A percentile compares a stretch with the other conserved stretches of the same genome.
Conservation (phyloP, 2,113 vertebrate species). For the Regulus satrapa region DNA sequence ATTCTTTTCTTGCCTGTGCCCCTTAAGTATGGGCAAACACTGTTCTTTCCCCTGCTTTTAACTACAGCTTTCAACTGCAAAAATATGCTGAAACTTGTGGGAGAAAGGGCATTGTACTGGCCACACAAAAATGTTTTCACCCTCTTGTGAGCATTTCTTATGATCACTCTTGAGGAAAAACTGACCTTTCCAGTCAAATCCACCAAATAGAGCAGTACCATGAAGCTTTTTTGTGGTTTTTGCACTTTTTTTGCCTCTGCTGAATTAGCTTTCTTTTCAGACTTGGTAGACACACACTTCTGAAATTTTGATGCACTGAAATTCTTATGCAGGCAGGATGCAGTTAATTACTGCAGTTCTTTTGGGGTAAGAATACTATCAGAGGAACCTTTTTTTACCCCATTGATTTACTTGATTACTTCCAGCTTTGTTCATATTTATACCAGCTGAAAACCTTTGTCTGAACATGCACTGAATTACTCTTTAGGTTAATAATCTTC, state of each 20-base stretch:
- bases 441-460: background rate
- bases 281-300: background rate
- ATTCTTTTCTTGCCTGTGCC: background rate
- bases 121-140: background rate
- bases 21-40: background rate
- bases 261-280: background rate
- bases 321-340: background rate
- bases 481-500: background rate
- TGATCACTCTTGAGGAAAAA: background rate
- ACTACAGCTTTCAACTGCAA: background rate
- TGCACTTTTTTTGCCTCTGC: background rate
- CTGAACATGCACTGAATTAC: background rate
- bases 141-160: constrained; percentile 5
- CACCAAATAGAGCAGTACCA: background rate
- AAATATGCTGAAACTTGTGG: background rate
- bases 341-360: background rate
- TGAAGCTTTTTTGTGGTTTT: background rate
- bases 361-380: background rate
- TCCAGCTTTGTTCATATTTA: background rate
- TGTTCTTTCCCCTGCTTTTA: background rate
- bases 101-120: background rate
- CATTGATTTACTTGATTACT: background rate
- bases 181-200: constrained; percentile 2
- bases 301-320: background rate
- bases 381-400: background rate